Evolutionary conservation across 1,140 invertebrate genomes (phyloP).

Genomic region (Mycetomoellerius zeteki): DNA sequence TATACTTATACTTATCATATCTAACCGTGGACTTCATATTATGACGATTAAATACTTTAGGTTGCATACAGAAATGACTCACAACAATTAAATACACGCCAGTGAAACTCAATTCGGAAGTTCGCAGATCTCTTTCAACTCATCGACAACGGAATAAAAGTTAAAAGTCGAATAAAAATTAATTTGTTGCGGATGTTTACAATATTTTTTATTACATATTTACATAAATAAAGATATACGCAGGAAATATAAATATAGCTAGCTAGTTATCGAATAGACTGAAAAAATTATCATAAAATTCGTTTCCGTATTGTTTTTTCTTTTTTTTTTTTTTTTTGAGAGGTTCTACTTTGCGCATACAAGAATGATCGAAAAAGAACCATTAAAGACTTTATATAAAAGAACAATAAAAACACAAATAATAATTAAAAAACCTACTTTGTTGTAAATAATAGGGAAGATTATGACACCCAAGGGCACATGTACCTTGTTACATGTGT

Average conservation of each 20-base stretch:
- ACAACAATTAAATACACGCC: background rate
- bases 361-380: background rate
- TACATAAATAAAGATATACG: background rate
- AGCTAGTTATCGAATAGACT: background rate
- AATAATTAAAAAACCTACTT: background rate
- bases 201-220: constrained; percentile 14
- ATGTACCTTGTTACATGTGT: too few relatives aligned
- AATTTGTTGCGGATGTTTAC: background rate
- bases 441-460: background rate
- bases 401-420: background rate
- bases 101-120: background rate
- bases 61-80: background rate
- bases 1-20: background rate
- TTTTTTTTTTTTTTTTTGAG: background rate
- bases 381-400: background rate
- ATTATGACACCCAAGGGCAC: too few relatives aligned
- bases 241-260: background rate
- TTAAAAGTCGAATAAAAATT: background rate
- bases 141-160: background rate
- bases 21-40: background rate
- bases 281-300: background rate
- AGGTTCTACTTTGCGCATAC: background rate
- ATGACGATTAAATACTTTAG: constrained; percentile 14
- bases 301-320: too few relatives aligned
- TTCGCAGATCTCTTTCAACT: background rate